Evolutionary conservation across 2,113 vertebrate genomes (phyloP).

Genomic region (Calonectris borealis): DNA sequence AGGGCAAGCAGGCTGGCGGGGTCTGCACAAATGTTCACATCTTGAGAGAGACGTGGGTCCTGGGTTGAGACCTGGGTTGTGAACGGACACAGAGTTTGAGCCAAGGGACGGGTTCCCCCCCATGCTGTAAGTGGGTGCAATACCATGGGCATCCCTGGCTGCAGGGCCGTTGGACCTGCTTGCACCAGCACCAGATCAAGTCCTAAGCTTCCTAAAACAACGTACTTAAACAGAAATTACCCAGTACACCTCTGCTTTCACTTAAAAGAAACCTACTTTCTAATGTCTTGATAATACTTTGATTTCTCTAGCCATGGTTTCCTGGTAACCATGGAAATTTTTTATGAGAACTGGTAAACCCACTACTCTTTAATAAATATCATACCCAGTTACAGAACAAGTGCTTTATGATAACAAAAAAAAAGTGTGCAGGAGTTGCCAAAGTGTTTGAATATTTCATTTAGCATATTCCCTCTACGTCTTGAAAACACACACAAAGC

Average conservation of each 20-base stretch:
- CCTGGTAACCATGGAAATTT: neutral
- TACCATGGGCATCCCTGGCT: neutral
- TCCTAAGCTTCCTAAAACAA: neutral
- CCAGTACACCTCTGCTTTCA: neutral
- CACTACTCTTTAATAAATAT: neutral
- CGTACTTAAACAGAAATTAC: neutral
- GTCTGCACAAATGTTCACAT: neutral
- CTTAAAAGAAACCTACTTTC: neutral
- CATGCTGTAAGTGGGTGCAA: accelerated
- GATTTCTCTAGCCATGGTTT: neutral
- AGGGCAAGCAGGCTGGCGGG: neutral
- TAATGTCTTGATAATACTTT: neutral
- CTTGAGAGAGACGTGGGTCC: neutral
- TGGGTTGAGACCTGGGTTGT: neutral
- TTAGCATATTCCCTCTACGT: neutral
- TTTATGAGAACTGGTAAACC: neutral
- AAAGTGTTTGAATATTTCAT: neutral
- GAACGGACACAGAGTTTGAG: neutral
- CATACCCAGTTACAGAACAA: neutral
- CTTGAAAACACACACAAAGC: neutral
- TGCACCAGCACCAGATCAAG: neutral
- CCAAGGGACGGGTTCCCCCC: neutral
- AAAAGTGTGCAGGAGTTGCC: neutral
- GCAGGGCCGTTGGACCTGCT: neutral
- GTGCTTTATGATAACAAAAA: neutral